Evolutionary conservation across 2,888 invertebrate species (phyloP).

Genomic region (Agriotes lineatus): DNA sequence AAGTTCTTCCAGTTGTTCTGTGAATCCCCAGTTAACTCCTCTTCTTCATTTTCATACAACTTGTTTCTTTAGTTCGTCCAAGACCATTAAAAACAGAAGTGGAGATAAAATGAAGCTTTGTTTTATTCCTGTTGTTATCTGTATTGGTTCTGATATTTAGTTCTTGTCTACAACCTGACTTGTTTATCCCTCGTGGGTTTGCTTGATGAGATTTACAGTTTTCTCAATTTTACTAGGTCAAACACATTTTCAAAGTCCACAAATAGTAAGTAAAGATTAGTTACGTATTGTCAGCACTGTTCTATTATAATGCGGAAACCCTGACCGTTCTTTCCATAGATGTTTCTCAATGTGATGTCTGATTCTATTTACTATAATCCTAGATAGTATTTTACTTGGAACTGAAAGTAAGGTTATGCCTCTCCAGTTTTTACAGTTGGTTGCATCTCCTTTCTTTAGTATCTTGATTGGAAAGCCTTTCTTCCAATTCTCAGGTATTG

Average conservation of each 20-base stretch:
- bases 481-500: no score
- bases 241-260: not conserved
- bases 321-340: no score
- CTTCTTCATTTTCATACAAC: not conserved
- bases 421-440: no score
- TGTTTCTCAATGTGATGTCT: no score
- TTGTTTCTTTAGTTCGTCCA: not conserved
- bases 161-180: not conserved
- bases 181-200: not conserved
- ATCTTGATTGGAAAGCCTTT: no score
- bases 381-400: not conserved
- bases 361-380: not conserved
- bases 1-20: not conserved
- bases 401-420: not conserved
- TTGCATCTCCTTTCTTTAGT: no score
- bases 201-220: not conserved
- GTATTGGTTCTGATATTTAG: not conserved
- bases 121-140: not conserved
- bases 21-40: not conserved
- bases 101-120: not conserved
- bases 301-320: not conserved
- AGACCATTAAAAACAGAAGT: not conserved
- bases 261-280: not conserved
- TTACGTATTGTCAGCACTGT: not conserved
- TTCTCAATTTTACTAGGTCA: not conserved